A percentile compares a stretch with the other conserved stretches of the same genome.
Evolutionary conservation across 2,888 invertebrate genomes (phyloP).

Genomic region (Drosophila kuntzei): DNA sequence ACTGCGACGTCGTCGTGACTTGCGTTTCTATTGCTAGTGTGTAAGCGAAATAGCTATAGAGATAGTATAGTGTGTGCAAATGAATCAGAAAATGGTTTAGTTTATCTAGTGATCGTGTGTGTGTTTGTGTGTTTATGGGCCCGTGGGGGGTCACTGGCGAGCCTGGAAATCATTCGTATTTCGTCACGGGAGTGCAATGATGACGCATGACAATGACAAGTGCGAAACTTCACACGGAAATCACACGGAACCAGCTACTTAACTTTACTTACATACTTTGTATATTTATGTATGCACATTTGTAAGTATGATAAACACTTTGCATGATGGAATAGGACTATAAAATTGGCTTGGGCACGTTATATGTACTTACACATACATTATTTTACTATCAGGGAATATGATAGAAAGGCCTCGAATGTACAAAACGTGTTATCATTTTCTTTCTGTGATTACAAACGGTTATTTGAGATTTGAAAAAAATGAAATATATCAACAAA

Average conservation of each 20-base stretch:
- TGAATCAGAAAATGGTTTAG: conserved; percentile 25
- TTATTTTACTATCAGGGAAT: conserved; percentile 26
- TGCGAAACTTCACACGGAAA: conserved; percentile 35
- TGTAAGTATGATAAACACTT: conserved; percentile 7
- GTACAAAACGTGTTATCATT: conserved; percentile 45
- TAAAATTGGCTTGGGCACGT: neutral
- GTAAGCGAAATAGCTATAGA: conserved; percentile 19
- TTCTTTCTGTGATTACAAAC: conserved; percentile 8
- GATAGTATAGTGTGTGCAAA: conserved; percentile 13
- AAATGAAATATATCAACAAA: conserved; percentile 19
- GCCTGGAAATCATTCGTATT: conserved; percentile 29
- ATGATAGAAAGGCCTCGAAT: conserved; percentile 42
- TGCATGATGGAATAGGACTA: neutral
- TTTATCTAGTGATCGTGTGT: conserved; percentile 32
- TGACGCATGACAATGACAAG: conserved; percentile 43
- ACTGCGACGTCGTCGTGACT: conserved; percentile 48
- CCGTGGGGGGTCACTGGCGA: conserved; percentile 2
- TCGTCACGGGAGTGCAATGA: conserved; percentile 32
- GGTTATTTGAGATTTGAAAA: conserved; percentile 27
- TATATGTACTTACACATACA: conserved; percentile 2
- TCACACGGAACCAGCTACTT: conserved; percentile 20
- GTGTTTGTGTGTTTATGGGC: neutral
- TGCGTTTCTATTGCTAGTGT: conserved; percentile 39
- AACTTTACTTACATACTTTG: neutral
- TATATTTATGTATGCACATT: too few species aligned